Evolutionary conservation across 1,140 invertebrate genomes (phyloP).

Genomic region (Drosophila jambulina): DNA sequence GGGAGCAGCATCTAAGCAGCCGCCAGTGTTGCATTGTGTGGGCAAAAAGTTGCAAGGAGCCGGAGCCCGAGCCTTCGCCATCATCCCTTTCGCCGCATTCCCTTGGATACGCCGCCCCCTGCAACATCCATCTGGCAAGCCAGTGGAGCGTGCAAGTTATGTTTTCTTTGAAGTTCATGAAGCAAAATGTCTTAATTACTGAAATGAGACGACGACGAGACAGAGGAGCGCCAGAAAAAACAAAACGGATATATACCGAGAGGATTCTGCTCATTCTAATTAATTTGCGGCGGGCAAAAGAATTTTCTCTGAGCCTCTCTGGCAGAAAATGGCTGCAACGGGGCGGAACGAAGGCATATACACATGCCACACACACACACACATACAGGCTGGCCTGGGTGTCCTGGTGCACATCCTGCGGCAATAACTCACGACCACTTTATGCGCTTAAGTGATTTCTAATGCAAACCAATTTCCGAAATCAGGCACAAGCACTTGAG

Average conservation of each 20-base stretch:
- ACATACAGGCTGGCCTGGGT: slow-evolving; percentile 6
- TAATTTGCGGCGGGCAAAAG: slow-evolving; percentile 58
- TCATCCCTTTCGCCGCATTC: slow-evolving; percentile 3
- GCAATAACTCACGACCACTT: slow-evolving; percentile 82
- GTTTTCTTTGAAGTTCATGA: slow-evolving; percentile 73
- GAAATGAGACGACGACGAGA: slow-evolving; percentile 58
- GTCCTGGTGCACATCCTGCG: slow-evolving; percentile 73
- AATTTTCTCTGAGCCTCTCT: background rate
- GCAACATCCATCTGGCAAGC: slow-evolving; percentile 46
- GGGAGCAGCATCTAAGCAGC: slow-evolving; percentile 32
- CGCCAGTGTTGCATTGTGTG: slow-evolving; percentile 34
- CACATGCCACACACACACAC: background rate
- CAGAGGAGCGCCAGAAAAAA: slow-evolving; percentile 1
- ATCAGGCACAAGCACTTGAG: slow-evolving; percentile 80
- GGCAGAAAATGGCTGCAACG: slow-evolving; percentile 19
- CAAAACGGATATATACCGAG: background rate
- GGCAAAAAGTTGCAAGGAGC: slow-evolving; percentile 30
- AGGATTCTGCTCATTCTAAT: slow-evolving; percentile 45
- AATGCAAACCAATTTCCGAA: slow-evolving; percentile 83
- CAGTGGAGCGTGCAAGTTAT: slow-evolving; percentile 57
- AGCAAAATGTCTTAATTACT: slow-evolving; percentile 80
- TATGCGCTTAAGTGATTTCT: slow-evolving; percentile 83
- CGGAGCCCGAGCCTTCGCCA: background rate
- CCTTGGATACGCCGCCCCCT: background rate
- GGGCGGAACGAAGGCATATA: slow-evolving; percentile 3